These are phyloP conservation scores for Archegozetes longisetosus DNA, from an alignment of 1,140 invertebrate genomes.

Conservation along the genomic window DNA sequence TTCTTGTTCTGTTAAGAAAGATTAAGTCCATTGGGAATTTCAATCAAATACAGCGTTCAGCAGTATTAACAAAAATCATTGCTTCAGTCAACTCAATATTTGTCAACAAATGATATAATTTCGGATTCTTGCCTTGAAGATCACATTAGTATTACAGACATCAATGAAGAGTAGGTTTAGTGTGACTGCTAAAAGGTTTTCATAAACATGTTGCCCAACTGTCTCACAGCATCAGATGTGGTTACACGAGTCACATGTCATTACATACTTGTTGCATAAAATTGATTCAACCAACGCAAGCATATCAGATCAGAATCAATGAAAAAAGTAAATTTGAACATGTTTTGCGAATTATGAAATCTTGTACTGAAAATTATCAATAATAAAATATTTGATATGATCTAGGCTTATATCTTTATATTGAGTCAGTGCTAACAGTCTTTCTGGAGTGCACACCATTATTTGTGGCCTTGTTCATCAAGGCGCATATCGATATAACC, in stretches of 20 bases:
- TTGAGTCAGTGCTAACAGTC: too few species aligned
- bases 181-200: conserved; percentile 99
- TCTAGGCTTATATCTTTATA: too few species aligned
- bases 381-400: too few species aligned
- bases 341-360: too few species aligned
- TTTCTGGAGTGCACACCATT: too few species aligned
- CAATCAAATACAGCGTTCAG: background rate
- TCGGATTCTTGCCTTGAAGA: conserved; percentile 98
- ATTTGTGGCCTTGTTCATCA: too few species aligned
- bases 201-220: conserved; percentile 99
- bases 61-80: background rate
- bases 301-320: too few species aligned
- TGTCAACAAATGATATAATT: conserved; percentile 94
- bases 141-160: conserved; percentile 99
- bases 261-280: conserved; percentile 98
- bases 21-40: background rate
- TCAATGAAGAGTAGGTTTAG: conserved; percentile 94
- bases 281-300: conserved; percentile 99
- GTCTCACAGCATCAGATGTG: conserved; percentile 94
- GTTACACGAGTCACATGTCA: conserved; percentile 99
- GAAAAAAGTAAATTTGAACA: too few species aligned
- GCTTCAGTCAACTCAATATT: conserved; percentile 80
- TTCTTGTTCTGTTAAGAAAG: background rate
- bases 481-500: too few species aligned
- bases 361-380: too few species aligned